phyloP scores from a whole-genome alignment of 2,888 invertebrate species.

The Chelonus formosanus region DNA sequence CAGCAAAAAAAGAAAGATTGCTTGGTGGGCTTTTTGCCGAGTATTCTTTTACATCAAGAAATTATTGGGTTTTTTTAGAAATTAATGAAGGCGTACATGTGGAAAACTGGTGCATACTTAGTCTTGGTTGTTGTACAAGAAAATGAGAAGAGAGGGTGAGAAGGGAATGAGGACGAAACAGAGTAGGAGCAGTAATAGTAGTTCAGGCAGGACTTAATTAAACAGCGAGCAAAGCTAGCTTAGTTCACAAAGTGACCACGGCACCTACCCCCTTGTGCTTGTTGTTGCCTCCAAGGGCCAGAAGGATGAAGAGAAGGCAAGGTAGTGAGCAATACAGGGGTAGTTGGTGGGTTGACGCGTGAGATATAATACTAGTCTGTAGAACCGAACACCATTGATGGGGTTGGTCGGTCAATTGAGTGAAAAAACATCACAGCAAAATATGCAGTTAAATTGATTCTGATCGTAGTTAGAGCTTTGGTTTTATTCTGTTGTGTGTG shows the following conservation, averaged over 20 bases:
- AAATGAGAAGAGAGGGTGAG: background rate
- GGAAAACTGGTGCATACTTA: background rate
- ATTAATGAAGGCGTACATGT: background rate
- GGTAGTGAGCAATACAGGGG: conserved; percentile 1
- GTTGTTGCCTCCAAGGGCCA: conserved; percentile 34
- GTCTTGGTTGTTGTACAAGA: background rate
- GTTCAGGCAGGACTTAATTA: conserved; percentile 65
- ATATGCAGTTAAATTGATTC: conserved; percentile 39
- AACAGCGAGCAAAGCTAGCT: conserved; percentile 63
- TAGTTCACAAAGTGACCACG: conserved; percentile 66
- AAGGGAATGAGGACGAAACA: conserved; percentile 36
- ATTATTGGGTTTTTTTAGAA: background rate
- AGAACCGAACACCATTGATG: conserved; percentile 39
- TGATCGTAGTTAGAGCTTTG: conserved; percentile 30
- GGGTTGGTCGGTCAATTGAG: conserved; percentile 42
- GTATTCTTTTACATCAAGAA: too few relatives aligned
- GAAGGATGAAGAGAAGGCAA: conserved; percentile 14
- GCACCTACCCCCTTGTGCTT: conserved; percentile 51
- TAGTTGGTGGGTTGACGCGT: conserved; percentile 16
- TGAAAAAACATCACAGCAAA: conserved; percentile 37
- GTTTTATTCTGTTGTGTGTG: background rate
- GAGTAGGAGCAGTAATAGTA: conserved; percentile 52
- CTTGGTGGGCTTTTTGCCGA: too few relatives aligned
- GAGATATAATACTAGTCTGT: conserved; percentile 40
- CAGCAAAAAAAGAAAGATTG: too few relatives aligned